Base-by-base conservation (phyloP, 2,797 vertebrate genomes). In the Tarsius wallacei region DNA sequence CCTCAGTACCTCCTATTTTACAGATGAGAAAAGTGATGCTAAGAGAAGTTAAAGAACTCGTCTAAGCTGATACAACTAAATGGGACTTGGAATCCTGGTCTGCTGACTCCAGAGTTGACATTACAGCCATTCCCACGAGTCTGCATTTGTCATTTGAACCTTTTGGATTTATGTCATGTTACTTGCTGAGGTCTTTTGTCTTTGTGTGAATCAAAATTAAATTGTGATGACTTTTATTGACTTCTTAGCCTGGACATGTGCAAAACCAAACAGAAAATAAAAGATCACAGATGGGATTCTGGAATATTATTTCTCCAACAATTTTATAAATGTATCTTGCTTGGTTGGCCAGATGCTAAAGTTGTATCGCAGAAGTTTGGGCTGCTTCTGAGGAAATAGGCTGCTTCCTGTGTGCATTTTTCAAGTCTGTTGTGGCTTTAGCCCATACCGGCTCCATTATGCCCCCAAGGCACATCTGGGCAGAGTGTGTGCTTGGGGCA, bases 271-370 rank as follows among this genome's bases (percentile, higher is more conserved):
- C 85, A 96, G 55, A 95, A 98, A 98, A 96, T 59, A 91, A 82
- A 85, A 83, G 87, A 92, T 97, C 97, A 97, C 97, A 98, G 98
- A 98, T 97, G 97, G 94, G 93, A 96, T 55, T 98, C 87, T 98
- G 96, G 97, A 88, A 96, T 94, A 97, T 91, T 96, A 96, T 94
- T 98, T 97, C 97, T 98, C 98, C 91, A 97, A 97, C 97, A 98
- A 97, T 96, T 97, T 97, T 96, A 97, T 96, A 98, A 98, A 97
- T 82, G 97, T 91, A 85, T 42, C 94, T 73, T 33, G 76, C 76
- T 93, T 81, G 82, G 68, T 42, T 83, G 85, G 51, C 90, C 96
- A 96, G 96, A 96, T 92, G 95, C 96, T 97, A 96, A 95, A 97
- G 89, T 68, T 93, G 86, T 80, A 73, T 31, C 42, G 0, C 96